Base-by-base conservation (phyloP, 2,113 vertebrate species). In the Arenaria interpres region DNA sequence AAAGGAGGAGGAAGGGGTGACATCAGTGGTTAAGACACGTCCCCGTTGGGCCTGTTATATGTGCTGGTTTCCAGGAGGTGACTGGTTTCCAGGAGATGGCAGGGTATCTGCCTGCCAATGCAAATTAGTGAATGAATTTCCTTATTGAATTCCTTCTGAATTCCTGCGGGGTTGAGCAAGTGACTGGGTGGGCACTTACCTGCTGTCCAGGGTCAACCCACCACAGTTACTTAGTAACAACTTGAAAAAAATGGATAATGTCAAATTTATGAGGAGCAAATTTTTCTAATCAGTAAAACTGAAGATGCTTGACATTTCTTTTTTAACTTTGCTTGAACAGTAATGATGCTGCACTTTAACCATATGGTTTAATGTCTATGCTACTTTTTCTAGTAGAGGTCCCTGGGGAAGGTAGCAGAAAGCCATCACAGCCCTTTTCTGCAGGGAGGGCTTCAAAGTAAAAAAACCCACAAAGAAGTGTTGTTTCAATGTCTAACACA, bases 171-270 rank as follows among this genome's bases (percentile, higher is more conserved):
- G 33, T 23, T 39, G 30, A 60, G 25, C 30, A 72, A 45, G 33
- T 0, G 0, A 30, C 64, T 7, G 15, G 7, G 24, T 45, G 21
- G 50, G 45, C 1, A 4, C 10, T 78, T 66, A 23, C 6, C 4
- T n/a, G 17, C 20, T 1, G 0, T 21, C 8, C 7, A 62, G 7
- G 23, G 19, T 67, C 43, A 79, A 13, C 4, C 3, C 18, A 16
- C 10, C 28, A 10, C 43, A 35, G 3, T 18, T 72, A 27, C n/a
- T 69, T 54, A 41, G 21, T 17, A 62, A 59, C 13, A 59, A 21
- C 3, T 8, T 2, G 4, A 10, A 59, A 57, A 50, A 89, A 90
- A 62, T 32, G 33, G n/a, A 63, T 56, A 46, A 2, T 17, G 21
- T 62, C 23, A 85, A 73, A 67, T 76, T 73, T 64, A 51, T 14